Percentiles rank a stretch among this genome's conserved stretches.
Conservation (phyloP, 2,797 vertebrate species). For the Cirrhinus molitorella region DNA sequence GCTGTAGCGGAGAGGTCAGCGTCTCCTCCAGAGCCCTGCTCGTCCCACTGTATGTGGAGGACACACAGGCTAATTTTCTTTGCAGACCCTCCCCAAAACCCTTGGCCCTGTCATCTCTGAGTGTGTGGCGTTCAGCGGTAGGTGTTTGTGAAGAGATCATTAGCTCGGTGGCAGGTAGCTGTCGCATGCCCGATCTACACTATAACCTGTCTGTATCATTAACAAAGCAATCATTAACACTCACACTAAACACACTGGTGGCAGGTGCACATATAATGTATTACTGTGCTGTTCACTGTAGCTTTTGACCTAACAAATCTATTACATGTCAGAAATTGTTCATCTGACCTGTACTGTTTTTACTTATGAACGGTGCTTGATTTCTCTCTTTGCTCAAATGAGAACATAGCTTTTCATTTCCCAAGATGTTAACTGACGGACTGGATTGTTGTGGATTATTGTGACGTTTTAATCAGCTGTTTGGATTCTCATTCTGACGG, state of each 20-base stretch:
- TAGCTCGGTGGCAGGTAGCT: constrained; percentile 26
- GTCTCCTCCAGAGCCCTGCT: neutral
- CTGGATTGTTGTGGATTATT: neutral
- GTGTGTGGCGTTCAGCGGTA: constrained; percentile 9
- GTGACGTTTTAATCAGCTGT: neutral
- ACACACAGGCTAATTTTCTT: constrained; percentile 34
- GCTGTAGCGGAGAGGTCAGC: neutral
- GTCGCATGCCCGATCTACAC: constrained; percentile 23
- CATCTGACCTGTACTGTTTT: neutral
- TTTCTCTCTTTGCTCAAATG: neutral
- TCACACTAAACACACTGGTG: constrained; percentile 9
- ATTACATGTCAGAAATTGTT: no score
- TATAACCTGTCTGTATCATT: constrained; percentile 31
- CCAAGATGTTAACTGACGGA: neutral
- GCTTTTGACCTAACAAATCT: no score
- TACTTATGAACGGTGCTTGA: no score
- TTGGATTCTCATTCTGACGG: neutral
- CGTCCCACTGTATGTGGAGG: constrained; percentile 5
- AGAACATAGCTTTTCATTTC: neutral
- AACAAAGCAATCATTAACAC: constrained; percentile 35
- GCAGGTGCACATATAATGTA: neutral
- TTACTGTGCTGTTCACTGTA: neutral
- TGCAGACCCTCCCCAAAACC: constrained; percentile 1
- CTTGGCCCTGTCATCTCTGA: neutral
- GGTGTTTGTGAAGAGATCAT: constrained; percentile 34